Conservation (phyloP, 2,797 vertebrate species). For the Peromyscus attwateri region DNA sequence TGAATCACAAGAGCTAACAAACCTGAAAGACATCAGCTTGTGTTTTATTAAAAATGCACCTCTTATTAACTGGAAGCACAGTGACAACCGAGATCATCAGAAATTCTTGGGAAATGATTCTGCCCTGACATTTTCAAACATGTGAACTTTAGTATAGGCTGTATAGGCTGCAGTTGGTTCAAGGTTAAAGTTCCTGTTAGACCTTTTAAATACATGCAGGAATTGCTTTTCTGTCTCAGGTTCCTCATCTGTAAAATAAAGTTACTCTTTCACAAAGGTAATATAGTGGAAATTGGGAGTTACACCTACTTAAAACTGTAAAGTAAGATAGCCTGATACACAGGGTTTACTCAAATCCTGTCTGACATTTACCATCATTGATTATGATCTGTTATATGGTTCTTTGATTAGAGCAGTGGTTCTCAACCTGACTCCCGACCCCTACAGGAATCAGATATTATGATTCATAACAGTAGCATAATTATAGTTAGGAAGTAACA, state of each 20-base stretch:
- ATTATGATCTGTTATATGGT: neutral
- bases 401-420: neutral
- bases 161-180: neutral
- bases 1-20: constrained; percentile 26
- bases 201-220: neutral
- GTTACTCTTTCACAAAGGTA: constrained; percentile 40
- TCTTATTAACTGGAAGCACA: neutral
- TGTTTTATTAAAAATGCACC: neutral
- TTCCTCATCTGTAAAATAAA: constrained; percentile 49
- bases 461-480: neutral
- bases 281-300: neutral
- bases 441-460: neutral
- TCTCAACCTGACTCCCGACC: neutral
- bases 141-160: neutral
- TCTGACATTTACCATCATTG: neutral
- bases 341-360: neutral
- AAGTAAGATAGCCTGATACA: neutral
- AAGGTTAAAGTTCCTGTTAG: neutral
- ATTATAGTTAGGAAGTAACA: neutral
- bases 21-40: neutral
- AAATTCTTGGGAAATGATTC: constrained; percentile 49
- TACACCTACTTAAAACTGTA: neutral
- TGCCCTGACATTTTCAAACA: neutral
- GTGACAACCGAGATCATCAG: neutral
- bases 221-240: constrained; percentile 18